A percentile compares a stretch with the other conserved stretches of the same genome.
Evolutionary conservation across 1,140 invertebrate species (phyloP).

Genomic region (Amphibalanus amphitrite): DNA sequence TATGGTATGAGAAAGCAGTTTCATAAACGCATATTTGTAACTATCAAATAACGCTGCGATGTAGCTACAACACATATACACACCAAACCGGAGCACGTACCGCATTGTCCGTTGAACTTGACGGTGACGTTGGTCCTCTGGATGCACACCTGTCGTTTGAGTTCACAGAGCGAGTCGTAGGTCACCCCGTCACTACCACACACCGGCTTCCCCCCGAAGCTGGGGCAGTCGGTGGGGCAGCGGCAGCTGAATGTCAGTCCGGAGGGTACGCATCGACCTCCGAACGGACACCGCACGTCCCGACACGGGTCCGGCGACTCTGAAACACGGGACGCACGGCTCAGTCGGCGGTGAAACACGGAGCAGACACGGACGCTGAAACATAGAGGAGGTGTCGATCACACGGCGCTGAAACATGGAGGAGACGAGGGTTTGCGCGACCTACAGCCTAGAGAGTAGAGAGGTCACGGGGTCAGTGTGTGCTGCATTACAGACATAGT

Average conservation of each 20-base stretch:
- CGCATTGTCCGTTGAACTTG: constrained; percentile 28
- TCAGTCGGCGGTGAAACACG: no score
- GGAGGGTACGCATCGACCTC: constrained; percentile 12
- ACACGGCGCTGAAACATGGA: no score
- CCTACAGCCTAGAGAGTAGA: no score
- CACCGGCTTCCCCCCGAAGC: constrained; percentile 21
- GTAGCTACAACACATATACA: no score
- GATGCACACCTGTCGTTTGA: constrained; percentile 27
- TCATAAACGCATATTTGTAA: no score
- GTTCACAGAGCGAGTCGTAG: constrained; percentile 29
- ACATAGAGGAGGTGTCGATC: no score
- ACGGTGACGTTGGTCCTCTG: constrained; percentile 25
- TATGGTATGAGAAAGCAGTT: no score
- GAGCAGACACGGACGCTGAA: no score
- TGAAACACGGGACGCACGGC: constrained; percentile 17
- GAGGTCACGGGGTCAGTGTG: no score
- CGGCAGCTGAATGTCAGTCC: constrained; percentile 11
- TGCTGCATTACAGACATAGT: no score
- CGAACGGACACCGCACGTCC: constrained; percentile 14
- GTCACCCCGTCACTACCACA: constrained; percentile 32
- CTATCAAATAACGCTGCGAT: no score
- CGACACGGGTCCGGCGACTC: constrained; percentile 8
- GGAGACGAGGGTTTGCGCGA: no score
- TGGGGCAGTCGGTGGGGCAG: constrained; percentile 15
- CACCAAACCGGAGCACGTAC: constrained; percentile 16